Evolutionary conservation across 2,797 vertebrate genomes (phyloP).

Genomic region (Nyctibius grandis): DNA sequence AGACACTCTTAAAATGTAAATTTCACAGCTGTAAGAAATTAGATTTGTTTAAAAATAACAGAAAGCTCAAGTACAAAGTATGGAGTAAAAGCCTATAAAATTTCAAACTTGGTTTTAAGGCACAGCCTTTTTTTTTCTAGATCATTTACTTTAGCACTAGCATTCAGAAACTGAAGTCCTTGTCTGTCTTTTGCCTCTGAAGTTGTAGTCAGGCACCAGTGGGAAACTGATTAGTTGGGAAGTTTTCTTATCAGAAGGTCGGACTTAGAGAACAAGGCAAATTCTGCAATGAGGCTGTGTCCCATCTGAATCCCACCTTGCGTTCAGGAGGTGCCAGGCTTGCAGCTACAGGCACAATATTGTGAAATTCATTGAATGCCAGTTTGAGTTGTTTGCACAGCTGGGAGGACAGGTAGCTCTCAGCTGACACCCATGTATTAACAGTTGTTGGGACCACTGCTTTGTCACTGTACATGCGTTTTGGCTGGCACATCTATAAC

Average conservation of each 20-base stretch:
- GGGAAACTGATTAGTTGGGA: not conserved
- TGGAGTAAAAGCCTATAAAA: conserved; percentile 65
- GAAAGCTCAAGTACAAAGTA: conserved; percentile 65
- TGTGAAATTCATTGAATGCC: not conserved
- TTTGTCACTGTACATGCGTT: not conserved
- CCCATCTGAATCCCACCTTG: not conserved
- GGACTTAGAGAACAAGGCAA: not conserved
- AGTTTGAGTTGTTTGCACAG: not conserved
- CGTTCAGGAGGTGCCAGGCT: not conserved
- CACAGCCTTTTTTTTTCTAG: not conserved
- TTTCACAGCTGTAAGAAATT: conserved; percentile 72
- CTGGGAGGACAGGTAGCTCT: not conserved
- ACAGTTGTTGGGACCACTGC: not conserved
- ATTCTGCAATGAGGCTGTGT: not conserved
- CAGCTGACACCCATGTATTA: not conserved
- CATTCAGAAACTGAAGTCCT: not conserved
- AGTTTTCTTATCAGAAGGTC: not conserved
- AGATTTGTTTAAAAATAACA: conserved; percentile 72
- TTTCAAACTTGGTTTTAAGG: conserved; percentile 63
- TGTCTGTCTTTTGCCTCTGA: not conserved
- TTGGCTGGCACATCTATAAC: not conserved
- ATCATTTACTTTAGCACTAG: not conserved
- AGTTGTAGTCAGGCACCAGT: not conserved
- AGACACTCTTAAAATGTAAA: conserved; percentile 72
- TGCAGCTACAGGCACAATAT: not conserved